phyloP scores from a whole-genome alignment of 2,888 invertebrate genomes.

The Tinea semifulvella region DNA sequence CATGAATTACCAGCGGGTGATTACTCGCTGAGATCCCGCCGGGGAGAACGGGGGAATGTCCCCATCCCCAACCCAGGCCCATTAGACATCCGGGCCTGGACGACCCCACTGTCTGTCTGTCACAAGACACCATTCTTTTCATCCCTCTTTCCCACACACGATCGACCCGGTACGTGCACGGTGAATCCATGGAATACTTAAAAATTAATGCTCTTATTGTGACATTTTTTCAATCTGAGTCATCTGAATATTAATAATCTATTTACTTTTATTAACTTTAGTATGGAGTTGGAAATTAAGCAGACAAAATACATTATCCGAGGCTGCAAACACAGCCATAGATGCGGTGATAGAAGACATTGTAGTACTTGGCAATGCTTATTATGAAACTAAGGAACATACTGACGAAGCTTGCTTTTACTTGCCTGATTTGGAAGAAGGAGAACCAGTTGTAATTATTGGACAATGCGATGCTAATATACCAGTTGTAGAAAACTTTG shows the following conservation, averaged over 20 bases:
- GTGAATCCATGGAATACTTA: too few relatives aligned
- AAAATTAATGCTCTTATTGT: too few relatives aligned
- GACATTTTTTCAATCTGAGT: too few relatives aligned
- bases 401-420: constrained; percentile 40
- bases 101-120: too few relatives aligned
- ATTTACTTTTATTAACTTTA: constrained; percentile 22
- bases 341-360: constrained; percentile 26
- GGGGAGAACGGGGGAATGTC: too few relatives aligned
- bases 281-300: constrained; percentile 56
- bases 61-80: too few relatives aligned
- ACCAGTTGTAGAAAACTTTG: constrained; percentile 33
- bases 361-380: constrained; percentile 32
- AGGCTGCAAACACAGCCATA: constrained; percentile 27
- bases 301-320: constrained; percentile 27
- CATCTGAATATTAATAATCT: background rate
- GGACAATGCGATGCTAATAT: constrained; percentile 43
- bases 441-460: constrained; percentile 34
- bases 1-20: too few relatives aligned
- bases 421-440: constrained; percentile 34
- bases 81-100: too few relatives aligned
- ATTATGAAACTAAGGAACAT: constrained; percentile 39
- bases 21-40: too few relatives aligned
- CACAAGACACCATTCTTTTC: too few relatives aligned
- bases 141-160: too few relatives aligned
- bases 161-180: too few relatives aligned